phyloP scores from a whole-genome alignment of 2,797 vertebrate genomes.

The Eidolon dupreanum region DNA sequence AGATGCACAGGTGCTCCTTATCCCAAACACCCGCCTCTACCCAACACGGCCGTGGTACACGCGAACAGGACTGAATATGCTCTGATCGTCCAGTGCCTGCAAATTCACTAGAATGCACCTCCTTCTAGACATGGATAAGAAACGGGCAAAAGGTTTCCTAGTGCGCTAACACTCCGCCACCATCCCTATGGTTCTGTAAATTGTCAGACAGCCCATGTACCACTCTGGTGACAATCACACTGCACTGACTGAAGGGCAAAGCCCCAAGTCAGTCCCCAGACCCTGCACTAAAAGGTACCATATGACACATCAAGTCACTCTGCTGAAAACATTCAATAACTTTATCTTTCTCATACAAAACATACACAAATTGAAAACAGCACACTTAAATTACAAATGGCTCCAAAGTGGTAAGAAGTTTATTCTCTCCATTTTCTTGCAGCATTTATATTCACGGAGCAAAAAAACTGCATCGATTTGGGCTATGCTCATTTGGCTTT shows the following conservation, averaged over 20 bases:
- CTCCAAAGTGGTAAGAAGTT: background rate
- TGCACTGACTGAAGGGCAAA: fast-evolving
- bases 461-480: background rate
- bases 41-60: fast-evolving
- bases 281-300: background rate
- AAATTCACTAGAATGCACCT: background rate
- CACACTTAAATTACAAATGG: background rate
- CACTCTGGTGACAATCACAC: background rate
- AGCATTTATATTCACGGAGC: background rate
- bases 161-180: background rate
- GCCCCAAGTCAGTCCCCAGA: background rate
- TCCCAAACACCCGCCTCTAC: fast-evolving
- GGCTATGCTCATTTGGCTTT: background rate
- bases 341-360: background rate
- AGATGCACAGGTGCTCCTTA: too few relatives aligned
- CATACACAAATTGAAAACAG: background rate
- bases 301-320: background rate
- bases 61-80: background rate
- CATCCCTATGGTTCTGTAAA: background rate
- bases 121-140: background rate
- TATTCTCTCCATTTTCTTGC: background rate
- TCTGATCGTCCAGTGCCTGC: too few relatives aligned
- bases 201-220: background rate
- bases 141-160: too few relatives aligned
- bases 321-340: background rate